These are phyloP conservation scores for Thaumetopoea pityocampa DNA, from an alignment of 1,140 invertebrate species.

Conservation along the genomic window DNA sequence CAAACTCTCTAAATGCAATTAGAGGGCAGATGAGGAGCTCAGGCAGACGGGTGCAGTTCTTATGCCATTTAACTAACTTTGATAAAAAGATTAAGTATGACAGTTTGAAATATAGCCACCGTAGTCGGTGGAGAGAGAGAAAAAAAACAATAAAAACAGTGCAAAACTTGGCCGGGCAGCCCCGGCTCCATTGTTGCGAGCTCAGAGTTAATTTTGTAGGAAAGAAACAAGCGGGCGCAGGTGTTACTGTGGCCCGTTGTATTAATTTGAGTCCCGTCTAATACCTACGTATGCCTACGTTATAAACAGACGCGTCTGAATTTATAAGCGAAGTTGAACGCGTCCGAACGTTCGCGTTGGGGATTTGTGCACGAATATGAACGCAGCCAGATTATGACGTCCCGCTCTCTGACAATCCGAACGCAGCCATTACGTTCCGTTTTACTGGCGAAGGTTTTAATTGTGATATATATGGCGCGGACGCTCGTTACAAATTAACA, in stretches of 20 bases:
- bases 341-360: conserved; percentile 25
- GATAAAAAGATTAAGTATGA: conserved; percentile 76
- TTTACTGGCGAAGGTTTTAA: conserved; percentile 45
- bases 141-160: conserved; percentile 51
- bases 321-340: conserved; percentile 53
- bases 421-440: conserved; percentile 38
- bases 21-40: conserved; percentile 52
- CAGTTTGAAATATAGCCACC: conserved; percentile 74
- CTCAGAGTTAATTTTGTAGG: conserved; percentile 64
- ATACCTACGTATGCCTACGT: conserved; percentile 61
- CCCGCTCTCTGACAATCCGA: conserved; percentile 43
- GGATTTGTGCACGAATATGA: conserved; percentile 45
- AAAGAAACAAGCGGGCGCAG: conserved; percentile 70
- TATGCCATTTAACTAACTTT: conserved; percentile 68
- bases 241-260: conserved; percentile 48
- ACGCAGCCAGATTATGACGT: conserved; percentile 59
- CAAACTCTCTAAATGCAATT: conserved; percentile 55
- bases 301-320: conserved; percentile 45
- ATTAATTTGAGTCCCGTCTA: conserved; percentile 70
- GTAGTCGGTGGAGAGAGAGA: conserved; percentile 41
- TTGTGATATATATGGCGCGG: conserved; percentile 56
- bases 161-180: conserved; percentile 52
- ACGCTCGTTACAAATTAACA: conserved; percentile 51
- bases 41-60: conserved; percentile 59
- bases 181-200: conserved; percentile 61